Evolutionary conservation across 2,113 vertebrate genomes (phyloP).

Genomic region (Oreocharis arfaki): DNA sequence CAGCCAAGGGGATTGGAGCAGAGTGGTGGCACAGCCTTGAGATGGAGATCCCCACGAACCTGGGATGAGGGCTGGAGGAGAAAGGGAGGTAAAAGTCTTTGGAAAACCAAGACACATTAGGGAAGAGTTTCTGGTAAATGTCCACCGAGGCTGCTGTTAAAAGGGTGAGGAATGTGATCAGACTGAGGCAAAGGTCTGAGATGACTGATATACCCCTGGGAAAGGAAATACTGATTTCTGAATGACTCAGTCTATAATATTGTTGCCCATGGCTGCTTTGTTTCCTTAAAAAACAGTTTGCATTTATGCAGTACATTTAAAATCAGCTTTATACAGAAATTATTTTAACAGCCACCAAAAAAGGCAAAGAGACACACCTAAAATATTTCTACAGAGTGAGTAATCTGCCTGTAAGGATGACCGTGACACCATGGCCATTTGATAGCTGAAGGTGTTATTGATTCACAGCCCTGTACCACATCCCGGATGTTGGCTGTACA

Average conservation of each 20-base stretch:
- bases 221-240: not conserved
- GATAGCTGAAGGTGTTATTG: not conserved
- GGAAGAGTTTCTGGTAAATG: not conserved
- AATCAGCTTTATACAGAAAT: not conserved
- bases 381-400: not conserved
- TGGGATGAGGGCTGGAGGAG: not conserved
- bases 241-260: not conserved
- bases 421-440: not conserved
- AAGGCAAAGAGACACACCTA: not conserved
- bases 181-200: not conserved
- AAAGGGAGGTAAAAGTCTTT: not conserved
- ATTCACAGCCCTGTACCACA: not conserved
- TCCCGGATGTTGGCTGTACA: not conserved
- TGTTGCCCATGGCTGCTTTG: not conserved
- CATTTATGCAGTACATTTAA: not conserved
- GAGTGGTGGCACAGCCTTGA: not conserved
- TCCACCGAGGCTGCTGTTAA: not conserved
- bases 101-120: not conserved
- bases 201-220: not conserved
- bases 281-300: not conserved
- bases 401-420: not conserved
- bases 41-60: fast-evolving
- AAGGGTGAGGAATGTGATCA: not conserved
- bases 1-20: not conserved
- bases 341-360: not conserved